Conservation (phyloP, 2,797 vertebrate genomes). For the Threskiornis aethiopicus region DNA sequence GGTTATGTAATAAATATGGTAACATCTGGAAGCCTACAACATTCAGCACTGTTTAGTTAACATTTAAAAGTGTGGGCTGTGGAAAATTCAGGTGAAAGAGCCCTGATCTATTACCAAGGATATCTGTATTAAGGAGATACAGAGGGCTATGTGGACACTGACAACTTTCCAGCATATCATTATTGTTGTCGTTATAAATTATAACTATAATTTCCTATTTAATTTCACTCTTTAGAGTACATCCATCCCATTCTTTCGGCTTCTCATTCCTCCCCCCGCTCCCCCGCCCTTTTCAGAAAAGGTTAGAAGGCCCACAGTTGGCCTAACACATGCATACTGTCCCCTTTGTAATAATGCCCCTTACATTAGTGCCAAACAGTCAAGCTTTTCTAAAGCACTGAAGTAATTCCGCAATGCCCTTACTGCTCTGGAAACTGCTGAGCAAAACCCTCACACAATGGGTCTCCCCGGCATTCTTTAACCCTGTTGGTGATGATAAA, state of each 20-base stretch:
- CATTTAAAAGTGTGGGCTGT: background rate
- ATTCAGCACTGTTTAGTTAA: background rate
- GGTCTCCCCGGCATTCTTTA: constrained; percentile 74
- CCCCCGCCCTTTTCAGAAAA: too few species aligned
- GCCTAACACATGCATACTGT: background rate
- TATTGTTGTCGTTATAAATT: background rate
- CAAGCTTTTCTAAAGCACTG: constrained; percentile 58
- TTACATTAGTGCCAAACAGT: constrained; percentile 42
- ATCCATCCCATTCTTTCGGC: background rate
- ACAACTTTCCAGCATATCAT: background rate
- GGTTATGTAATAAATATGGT: background rate
- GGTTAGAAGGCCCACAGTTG: background rate
- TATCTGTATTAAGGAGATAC: background rate
- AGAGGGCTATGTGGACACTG: background rate
- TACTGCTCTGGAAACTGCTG: constrained; percentile 73
- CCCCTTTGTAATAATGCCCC: constrained; percentile 65
- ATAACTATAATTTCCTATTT: background rate
- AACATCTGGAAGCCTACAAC: constrained; percentile 52
- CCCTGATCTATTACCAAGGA: background rate
- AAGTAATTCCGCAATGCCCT: constrained; percentile 70
- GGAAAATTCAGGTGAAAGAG: constrained; percentile 5
- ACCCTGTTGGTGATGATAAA: constrained; percentile 77
- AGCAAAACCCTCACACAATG: constrained; percentile 71
- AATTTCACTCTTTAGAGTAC: background rate
- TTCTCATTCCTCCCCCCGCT: background rate